Base-by-base conservation (phyloP, 2,113 vertebrate genomes). In the Sapajus apella region DNA sequence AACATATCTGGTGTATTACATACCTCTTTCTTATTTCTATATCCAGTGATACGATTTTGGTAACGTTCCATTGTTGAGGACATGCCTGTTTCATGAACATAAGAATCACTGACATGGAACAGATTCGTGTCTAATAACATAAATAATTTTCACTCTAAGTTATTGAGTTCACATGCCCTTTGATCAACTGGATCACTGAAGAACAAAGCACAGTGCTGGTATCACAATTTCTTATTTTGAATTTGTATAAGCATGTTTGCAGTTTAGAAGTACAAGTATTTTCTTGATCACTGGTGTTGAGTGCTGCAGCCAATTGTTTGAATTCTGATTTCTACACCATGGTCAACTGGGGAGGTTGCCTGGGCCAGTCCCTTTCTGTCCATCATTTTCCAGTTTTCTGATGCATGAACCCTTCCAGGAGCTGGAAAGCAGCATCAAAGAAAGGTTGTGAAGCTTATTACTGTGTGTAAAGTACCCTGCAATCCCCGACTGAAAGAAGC, bases 401-500 rank as follows among this genome's bases (percentile, higher is more conserved):
- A 89, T n/a, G 16, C 61, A 40, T 56, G 37, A 84, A 68, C 50
- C 23, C 40, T 61, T 96, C 43, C 12, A 47, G 43, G 72, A 89
- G 37, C 37, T 72, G 10, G 72, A 27, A 21, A 81, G 27, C 66
- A 55, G 77, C 77, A 47, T 85, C 90, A 87, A 27, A 94, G 77
- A 88, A 94, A 95, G 80, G 61, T 37, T 86, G 79, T 47, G 45
- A 55, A 73, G 72, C 90, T 94, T 85, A 87, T 85, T 95, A 64
- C 80, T 32, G 40, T 21, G 97, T 79, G 68, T 79, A 96, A 97
- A 96, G 84, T 55, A 90, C 75, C 92, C 89, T 94, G 56, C 56
- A 90, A 95, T 88, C 94, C 72, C 64, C 75, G 58, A 79, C n/a
- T 75, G 77, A 97, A 96, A 95, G 90, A 96, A 95, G 92, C 94